phyloP scores from a whole-genome alignment of 2,797 vertebrate genomes.

The Rhinatrema bivittatum region DNA sequence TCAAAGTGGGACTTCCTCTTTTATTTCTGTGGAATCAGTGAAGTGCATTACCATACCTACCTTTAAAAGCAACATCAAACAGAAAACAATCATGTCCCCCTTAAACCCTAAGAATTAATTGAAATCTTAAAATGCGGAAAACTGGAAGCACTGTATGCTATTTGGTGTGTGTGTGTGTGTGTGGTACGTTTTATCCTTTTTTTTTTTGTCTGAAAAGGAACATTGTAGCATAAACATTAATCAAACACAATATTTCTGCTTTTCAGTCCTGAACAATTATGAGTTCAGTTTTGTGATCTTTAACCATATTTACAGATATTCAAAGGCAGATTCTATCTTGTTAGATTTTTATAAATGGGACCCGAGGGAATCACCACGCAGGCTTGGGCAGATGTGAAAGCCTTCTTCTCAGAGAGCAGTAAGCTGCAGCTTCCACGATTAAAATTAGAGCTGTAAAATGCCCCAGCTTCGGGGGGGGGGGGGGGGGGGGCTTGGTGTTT shows the following conservation, averaged over 20 bases:
- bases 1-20: background rate
- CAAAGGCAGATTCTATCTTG: constrained; percentile 68
- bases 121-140: constrained; percentile 6
- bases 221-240: constrained; percentile 45
- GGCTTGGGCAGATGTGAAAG: constrained; percentile 51
- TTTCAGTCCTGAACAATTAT: constrained; percentile 54
- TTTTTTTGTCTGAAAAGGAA: constrained; percentile 28
- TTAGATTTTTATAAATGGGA: constrained; percentile 62
- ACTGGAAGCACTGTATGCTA: background rate
- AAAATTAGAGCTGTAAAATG: constrained; percentile 32
- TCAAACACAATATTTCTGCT: constrained; percentile 50
- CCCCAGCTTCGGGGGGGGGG: too few species aligned
- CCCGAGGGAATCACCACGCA: constrained; percentile 46
- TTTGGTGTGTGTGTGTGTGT: background rate
- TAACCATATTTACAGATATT: constrained; percentile 65
- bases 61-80: constrained; percentile 1
- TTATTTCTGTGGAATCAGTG: too few species aligned
- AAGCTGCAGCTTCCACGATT: constrained; percentile 30
- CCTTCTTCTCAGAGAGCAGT: constrained; percentile 25
- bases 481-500: too few species aligned
- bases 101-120: background rate
- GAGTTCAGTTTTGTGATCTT: constrained; percentile 59
- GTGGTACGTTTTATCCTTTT: constrained; percentile 22
- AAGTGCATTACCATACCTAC: background rate
- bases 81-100: background rate